These are phyloP conservation scores for Mastomys natalensis DNA, from an alignment of 2,113 vertebrate genomes.

Conservation along the genomic window DNA sequence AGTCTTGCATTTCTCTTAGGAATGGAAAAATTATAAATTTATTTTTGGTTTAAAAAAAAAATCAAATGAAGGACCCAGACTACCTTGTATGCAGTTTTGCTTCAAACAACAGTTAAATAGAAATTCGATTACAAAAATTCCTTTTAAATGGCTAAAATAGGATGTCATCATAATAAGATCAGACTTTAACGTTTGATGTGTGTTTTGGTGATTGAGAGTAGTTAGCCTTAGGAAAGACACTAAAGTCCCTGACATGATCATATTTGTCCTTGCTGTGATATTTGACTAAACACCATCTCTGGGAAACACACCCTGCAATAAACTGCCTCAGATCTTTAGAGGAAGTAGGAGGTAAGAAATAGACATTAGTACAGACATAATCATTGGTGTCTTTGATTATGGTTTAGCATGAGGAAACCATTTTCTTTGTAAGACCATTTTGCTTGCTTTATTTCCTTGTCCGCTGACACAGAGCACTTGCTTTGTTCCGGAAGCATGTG, in stretches of 20 bases:
- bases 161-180: background rate
- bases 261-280: background rate
- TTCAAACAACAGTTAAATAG: conserved; percentile 52
- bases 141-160: conserved; percentile 38
- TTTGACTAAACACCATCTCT: background rate
- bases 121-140: conserved; percentile 32
- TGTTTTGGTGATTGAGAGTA: conserved; percentile 22
- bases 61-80: background rate
- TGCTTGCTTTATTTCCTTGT: background rate
- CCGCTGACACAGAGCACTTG: background rate
- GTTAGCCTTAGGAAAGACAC: background rate
- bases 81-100: background rate
- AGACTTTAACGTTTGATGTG: background rate
- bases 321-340: background rate
- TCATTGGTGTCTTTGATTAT: background rate
- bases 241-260: background rate
- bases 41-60: background rate
- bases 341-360: background rate
- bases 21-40: background rate
- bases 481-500: background rate
- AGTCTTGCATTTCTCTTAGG: background rate
- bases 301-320: background rate
- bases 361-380: background rate
- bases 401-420: background rate
- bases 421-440: background rate